Conservation (phyloP, 2,113 vertebrate genomes). For the Pteropus alecto region DNA sequence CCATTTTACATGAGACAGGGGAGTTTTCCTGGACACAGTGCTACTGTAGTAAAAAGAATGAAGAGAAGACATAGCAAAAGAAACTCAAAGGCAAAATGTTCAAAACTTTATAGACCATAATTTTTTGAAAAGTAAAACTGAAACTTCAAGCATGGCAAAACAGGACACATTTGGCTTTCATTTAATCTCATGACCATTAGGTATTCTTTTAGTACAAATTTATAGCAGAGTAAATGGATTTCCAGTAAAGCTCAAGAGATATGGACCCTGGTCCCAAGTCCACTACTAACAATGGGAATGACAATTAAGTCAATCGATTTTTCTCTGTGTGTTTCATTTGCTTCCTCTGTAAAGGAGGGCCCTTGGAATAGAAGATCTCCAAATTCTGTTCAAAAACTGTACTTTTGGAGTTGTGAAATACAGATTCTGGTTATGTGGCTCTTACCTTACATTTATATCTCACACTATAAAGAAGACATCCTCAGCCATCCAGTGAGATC, state of each 20-base stretch:
- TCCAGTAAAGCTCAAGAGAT: background rate
- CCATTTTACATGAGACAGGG: background rate
- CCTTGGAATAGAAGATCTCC: background rate
- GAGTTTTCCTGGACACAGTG: background rate
- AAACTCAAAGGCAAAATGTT: background rate
- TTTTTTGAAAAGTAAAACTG: constrained; percentile 5
- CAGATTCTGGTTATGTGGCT: background rate
- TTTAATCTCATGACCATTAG: background rate
- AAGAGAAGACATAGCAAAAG: background rate
- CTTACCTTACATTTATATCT: background rate
- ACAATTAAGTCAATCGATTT: background rate
- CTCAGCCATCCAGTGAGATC: background rate
- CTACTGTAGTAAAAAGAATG: background rate
- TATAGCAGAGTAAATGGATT: background rate
- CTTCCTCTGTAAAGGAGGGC: background rate
- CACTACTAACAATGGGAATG: background rate
- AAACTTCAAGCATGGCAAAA: background rate
- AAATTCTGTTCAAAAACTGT: background rate
- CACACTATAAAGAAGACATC: background rate
- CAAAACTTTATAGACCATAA: background rate
- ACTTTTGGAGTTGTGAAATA: background rate
- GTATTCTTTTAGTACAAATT: background rate
- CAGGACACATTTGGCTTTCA: background rate
- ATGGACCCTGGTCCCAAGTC: background rate
- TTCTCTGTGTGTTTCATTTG: background rate